A percentile compares a stretch with the other conserved stretches of the same genome.
phyloP scores from a whole-genome alignment of 2,888 invertebrate species.

The Elysia crispata region DNA sequence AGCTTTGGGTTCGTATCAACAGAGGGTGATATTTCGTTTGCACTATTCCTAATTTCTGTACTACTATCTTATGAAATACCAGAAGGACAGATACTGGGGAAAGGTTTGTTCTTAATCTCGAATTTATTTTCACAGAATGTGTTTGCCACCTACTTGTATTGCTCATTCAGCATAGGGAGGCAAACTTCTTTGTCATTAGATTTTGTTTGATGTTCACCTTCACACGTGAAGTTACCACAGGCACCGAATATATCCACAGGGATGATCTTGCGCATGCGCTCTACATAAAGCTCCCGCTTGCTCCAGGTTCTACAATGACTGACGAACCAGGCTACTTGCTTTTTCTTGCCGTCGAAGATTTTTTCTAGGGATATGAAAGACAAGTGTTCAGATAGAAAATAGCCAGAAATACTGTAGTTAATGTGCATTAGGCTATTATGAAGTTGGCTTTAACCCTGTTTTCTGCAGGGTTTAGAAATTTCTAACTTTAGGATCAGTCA shows the following conservation, averaged over 20 bases:
- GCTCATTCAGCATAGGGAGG: slow-evolving; percentile 35
- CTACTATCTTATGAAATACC: too few relatives aligned
- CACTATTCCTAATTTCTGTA: too few relatives aligned
- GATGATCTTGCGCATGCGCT: slow-evolving; percentile 41
- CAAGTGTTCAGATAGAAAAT: too few relatives aligned
- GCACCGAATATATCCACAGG: slow-evolving; percentile 45
- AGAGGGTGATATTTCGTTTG: too few relatives aligned
- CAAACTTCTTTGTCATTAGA: slow-evolving; percentile 18
- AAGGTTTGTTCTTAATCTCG: too few relatives aligned
- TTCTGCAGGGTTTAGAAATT: too few relatives aligned
- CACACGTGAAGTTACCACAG: slow-evolving; percentile 41
- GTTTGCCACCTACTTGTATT: slow-evolving; percentile 30
- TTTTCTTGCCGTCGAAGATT: slow-evolving; percentile 31
- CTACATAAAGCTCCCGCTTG: slow-evolving; percentile 42
- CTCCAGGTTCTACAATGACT: slow-evolving; percentile 45
- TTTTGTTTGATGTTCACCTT: not conserved
- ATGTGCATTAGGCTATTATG: too few relatives aligned
- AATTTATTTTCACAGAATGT: not conserved
- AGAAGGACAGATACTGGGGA: too few relatives aligned
- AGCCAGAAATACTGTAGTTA: too few relatives aligned
- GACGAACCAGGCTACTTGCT: slow-evolving; percentile 46
- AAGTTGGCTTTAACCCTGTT: too few relatives aligned
- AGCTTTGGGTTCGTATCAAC: too few relatives aligned
- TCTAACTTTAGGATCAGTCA: too few relatives aligned
- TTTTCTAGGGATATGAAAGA: slow-evolving; percentile 3